phyloP scores from a whole-genome alignment of 1,140 invertebrate genomes.

The Heliothis subflexa region DNA sequence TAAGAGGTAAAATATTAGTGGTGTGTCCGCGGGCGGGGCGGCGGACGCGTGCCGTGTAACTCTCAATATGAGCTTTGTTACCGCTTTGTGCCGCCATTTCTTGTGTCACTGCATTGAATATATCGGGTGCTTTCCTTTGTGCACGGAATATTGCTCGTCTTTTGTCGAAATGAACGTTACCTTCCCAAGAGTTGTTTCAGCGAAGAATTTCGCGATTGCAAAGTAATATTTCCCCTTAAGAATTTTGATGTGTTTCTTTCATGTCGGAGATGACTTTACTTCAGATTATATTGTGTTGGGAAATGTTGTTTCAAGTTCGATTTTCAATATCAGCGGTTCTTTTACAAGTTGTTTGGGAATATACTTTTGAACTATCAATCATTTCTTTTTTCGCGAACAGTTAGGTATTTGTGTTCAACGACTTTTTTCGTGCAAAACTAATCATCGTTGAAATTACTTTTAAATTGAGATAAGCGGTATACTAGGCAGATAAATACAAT shows the following conservation, averaged over 20 bases:
- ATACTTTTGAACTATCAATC: conserved; percentile 37
- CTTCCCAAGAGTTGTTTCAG: conserved; percentile 84
- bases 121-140: conserved; percentile 85
- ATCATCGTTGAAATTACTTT: not conserved
- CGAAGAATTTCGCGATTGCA: conserved; percentile 84
- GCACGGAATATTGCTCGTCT: conserved; percentile 85
- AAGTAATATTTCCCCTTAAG: conserved; percentile 85
- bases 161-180: conserved; percentile 85
- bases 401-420: not conserved
- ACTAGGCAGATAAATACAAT: conserved; percentile 33
- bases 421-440: not conserved
- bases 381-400: conserved; percentile 11
- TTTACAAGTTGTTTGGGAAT: conserved; percentile 43
- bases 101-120: conserved; percentile 86
- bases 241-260: conserved; percentile 84
- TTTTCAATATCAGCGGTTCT: conserved; percentile 62
- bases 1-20: conserved; percentile 36
- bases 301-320: conserved; percentile 67
- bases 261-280: conserved; percentile 80
- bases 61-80: conserved; percentile 85
- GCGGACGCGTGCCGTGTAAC: conserved; percentile 61
- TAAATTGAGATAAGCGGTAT: not conserved
- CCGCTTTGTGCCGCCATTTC: conserved; percentile 83
- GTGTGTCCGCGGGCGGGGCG: not conserved
- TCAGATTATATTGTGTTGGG: conserved; percentile 74